Percentiles rank a stretch among this genome's conserved stretches.
Evolutionary conservation across 2,797 vertebrate species (phyloP).

Genomic region (Pseudopleuronectes americanus): DNA sequence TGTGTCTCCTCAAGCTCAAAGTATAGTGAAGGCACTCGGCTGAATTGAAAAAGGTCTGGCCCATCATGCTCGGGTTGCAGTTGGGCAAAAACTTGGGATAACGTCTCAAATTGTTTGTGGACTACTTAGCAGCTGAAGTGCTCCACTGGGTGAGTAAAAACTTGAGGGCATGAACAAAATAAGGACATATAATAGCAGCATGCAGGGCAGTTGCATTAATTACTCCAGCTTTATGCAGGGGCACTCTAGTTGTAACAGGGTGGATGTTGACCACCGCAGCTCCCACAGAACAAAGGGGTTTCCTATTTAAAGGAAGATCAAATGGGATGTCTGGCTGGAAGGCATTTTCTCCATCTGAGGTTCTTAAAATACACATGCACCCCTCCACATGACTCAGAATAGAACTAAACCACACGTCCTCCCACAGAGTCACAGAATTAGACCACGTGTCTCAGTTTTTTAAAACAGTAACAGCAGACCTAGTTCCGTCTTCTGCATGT

Average conservation of each 20-base stretch:
- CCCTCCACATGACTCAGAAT: conserved; percentile 59
- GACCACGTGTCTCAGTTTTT: conserved; percentile 21
- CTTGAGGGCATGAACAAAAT: background rate
- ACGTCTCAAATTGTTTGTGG: background rate
- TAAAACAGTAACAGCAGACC: conserved; percentile 27
- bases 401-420: conserved; percentile 64
- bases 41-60: background rate
- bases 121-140: background rate
- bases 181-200: background rate
- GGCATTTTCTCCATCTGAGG: conserved; percentile 50
- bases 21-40: conserved; percentile 15
- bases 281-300: conserved; percentile 29
- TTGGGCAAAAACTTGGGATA: conserved; percentile 1
- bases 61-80: background rate
- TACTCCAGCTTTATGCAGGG: conserved; percentile 4
- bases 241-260: background rate
- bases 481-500: conserved; percentile 28
- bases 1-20: conserved; percentile 26
- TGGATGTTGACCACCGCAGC: background rate
- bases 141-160: background rate
- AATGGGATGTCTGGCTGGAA: conserved; percentile 48
- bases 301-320: conserved; percentile 62
- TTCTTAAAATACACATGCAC: conserved; percentile 65
- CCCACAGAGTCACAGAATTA: conserved; percentile 59
- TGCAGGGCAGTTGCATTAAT: background rate